Evolutionary conservation across 1,140 invertebrate species (phyloP), one percentile per base, ranked within the genome.

Genomic region (Magallana angulata): DNA sequence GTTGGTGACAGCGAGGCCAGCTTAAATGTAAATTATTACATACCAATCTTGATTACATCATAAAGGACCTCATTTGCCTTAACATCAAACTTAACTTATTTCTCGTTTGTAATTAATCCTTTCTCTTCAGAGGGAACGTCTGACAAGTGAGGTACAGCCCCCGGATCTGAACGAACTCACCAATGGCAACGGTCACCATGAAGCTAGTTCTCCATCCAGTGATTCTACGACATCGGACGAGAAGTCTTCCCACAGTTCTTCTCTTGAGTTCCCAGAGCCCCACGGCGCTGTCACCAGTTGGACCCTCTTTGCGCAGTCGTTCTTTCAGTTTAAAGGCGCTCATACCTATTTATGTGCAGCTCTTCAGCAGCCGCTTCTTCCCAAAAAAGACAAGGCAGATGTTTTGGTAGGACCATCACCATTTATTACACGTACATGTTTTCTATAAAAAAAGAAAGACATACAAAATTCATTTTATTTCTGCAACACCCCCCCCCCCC

Each of bases 311-410:
- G 92, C 92, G 2, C 91, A 92, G 57, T 90, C 89, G 0, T 87
- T 84, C 36, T 93, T 93, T 64, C 88, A 91, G 57, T 81, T 88
- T 59, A 92, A 91, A 81, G 88, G 89, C 12, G 85, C 89, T 14
- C 86, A 91, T 80, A 89, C 89, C 36, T 93, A 92, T 87, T 89
- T 90, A 68, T 93, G 92, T 82, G 88, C 91, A 0, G 87, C 90
- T 3, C 64, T 93, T 16, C 90, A 89, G 0, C 91, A 92, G 6
- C 92, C 93, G 1, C 76, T 93, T 0, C 82, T 93, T 24, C 87
- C 90, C 4, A 92, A 93, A 88, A 86, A 82, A 12, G 91, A 93
- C 16, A 92, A 91, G 48, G 86, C 86, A 36, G 92, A 93, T 16
- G 85, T 87, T 83, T 62, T 93, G 88, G 93, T 93, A 89, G 76